A percentile compares a stretch with the other conserved stretches of the same genome.
Evolutionary conservation across 2,797 vertebrate genomes (phyloP).

Genomic region (Sebastes trivittatus): DNA sequence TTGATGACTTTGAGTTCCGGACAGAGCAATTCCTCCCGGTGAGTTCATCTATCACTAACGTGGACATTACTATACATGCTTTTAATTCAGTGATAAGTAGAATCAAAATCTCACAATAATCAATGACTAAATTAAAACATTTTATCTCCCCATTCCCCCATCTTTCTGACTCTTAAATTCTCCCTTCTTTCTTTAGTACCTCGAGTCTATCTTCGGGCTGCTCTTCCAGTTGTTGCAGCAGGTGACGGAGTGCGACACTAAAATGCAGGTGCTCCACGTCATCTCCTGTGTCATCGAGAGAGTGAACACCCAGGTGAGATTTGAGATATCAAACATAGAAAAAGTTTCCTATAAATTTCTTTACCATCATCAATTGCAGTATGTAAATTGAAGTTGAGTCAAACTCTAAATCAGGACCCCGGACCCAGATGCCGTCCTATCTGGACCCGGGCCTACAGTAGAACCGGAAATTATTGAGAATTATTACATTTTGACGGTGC

Average conservation of each 20-base stretch:
- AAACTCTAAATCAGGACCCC: not conserved
- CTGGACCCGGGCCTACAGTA: not conserved
- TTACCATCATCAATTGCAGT: not conserved
- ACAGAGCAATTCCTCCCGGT: constrained; percentile 97
- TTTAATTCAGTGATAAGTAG: not conserved
- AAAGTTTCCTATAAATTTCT: not conserved
- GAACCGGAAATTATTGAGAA: not conserved
- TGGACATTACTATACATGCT: not conserved
- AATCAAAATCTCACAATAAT: not conserved
- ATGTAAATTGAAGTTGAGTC: not conserved
- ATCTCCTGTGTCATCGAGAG: constrained; percentile 97
- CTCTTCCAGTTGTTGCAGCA: constrained; percentile 96
- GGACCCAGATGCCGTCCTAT: not conserved
- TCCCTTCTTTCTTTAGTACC: constrained; percentile 81
- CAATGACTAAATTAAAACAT: not conserved
- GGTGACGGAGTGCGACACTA: constrained; percentile 96
- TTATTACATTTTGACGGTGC: not conserved
- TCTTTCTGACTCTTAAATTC: not conserved
- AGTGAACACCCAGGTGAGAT: constrained; percentile 92
- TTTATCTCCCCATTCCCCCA: not conserved
- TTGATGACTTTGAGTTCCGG: constrained; percentile 98
- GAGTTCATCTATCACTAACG: constrained; percentile 60
- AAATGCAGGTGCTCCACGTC: constrained; percentile 98
- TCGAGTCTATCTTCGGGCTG: constrained; percentile 93
- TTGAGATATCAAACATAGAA: not conserved